Evolutionary conservation across 2,113 vertebrate genomes (phyloP), one percentile per base, ranked within the genome.

Genomic region (Heterotis niloticus): DNA sequence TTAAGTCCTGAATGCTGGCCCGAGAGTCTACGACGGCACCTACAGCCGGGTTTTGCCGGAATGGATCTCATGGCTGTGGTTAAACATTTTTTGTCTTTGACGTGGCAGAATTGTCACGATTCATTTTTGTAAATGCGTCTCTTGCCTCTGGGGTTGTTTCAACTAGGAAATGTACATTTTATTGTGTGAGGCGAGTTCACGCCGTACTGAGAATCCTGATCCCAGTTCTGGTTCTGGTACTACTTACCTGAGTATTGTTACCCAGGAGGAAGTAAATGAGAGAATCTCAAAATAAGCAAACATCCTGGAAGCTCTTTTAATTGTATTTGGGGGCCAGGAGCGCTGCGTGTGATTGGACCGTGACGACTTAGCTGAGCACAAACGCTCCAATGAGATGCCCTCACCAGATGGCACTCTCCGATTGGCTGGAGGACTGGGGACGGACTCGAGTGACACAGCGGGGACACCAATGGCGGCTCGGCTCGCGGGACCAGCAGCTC

Each of bases 321-420:
- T 67, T 79, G 78, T 71, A 79, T 56, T 56, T 73, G 24, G n/a
- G 17, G 86, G 81, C 72, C 79, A 80, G 64, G 82, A 84, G 89
- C 86, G 86, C 86, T 88, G 87, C 81, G 84, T 85, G 86, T 91
- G 86, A 89, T 88, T 88, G 82, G 85, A 88, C 87, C 84, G 83
- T 86, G 82, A 88, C 86, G 89, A 85, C 87, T 90, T 89, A 90
- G 88, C 88, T 90, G 91, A 93, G 90, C 88, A 88, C 84, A 89
- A 83, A 81, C 81, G 81, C 82, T 89, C 90, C 92, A 92, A 91
- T 92, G 85, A 91, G 86, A 85, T 59, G 76, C 78, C 83, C 64
- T 84, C 86, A 81, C 85, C 90, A 93, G 91, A 92, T 89, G 92
- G 92, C 92, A 90, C 82, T 77, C 78, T 57, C 10, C 71, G 88